These are phyloP conservation scores for Sander lucioperca DNA, from an alignment of 2,113 vertebrate species.

Conservation along the genomic window DNA sequence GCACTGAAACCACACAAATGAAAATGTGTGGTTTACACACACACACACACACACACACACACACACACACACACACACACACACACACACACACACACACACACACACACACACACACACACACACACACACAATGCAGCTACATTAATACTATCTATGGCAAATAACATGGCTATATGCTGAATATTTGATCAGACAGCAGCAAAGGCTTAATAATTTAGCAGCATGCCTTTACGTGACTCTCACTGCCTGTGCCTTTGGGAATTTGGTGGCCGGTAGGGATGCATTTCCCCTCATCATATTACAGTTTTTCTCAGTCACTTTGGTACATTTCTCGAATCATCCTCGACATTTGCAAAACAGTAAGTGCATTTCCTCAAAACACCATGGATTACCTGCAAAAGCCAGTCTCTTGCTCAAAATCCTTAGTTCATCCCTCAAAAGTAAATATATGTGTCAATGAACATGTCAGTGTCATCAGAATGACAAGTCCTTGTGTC, in stretches of 20 bases:
- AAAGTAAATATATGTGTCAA: too few relatives aligned
- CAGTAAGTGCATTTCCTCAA: too few relatives aligned
- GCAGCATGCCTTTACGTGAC: slow-evolving; percentile 27
- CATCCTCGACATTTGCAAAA: too few relatives aligned
- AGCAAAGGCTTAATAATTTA: slow-evolving; percentile 57
- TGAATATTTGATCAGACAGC: slow-evolving; percentile 67
- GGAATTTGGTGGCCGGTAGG: not conserved
- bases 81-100: too few relatives aligned
- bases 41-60: not conserved
- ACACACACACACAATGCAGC: slow-evolving; percentile 9
- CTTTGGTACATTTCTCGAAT: too few relatives aligned
- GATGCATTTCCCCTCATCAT: not conserved
- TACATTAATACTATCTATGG: slow-evolving; percentile 46
- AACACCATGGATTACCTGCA: too few relatives aligned
- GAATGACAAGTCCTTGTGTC: too few relatives aligned
- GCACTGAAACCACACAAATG: not conserved
- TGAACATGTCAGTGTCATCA: too few relatives aligned
- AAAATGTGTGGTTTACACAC: not conserved
- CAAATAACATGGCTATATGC: slow-evolving; percentile 36
- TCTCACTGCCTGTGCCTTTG: slow-evolving; percentile 20
- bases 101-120: not conserved
- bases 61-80: too few relatives aligned
- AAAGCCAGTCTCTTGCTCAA: too few relatives aligned
- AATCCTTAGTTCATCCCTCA: too few relatives aligned
- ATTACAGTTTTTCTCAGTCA: not conserved